A percentile compares a stretch with the other conserved stretches of the same genome.
These are phyloP conservation scores for Drepana falcataria DNA, from an alignment of 2,888 invertebrate species.

Conservation along the genomic window DNA sequence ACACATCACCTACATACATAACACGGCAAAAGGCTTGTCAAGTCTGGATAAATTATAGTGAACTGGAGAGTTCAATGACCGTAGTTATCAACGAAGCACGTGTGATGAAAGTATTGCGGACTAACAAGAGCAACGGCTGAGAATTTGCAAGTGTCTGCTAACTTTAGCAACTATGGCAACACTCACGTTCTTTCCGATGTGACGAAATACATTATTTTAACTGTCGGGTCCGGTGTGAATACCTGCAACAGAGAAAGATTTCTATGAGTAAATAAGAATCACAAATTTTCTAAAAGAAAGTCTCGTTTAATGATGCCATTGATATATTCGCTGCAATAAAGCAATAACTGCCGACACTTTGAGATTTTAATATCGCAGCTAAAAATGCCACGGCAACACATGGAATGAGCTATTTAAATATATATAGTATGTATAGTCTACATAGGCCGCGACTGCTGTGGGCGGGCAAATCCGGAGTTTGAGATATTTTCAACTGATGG, in stretches of 20 bases:
- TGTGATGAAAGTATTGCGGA: slow-evolving; percentile 1
- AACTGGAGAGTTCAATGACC: slow-evolving; percentile 31
- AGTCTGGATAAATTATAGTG: slow-evolving; percentile 22
- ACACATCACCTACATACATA: slow-evolving; percentile 3
- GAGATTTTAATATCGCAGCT: slow-evolving; percentile 17
- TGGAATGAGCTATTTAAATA: slow-evolving; percentile 30
- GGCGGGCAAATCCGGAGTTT: slow-evolving; percentile 47
- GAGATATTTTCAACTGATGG: slow-evolving; percentile 42
- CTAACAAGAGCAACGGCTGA: slow-evolving; percentile 11
- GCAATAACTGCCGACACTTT: slow-evolving; percentile 12
- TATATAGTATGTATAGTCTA: slow-evolving; percentile 19
- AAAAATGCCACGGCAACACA: slow-evolving; percentile 39
- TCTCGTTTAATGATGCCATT: slow-evolving; percentile 2
- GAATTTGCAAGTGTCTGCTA: slow-evolving; percentile 23
- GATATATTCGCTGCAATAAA: slow-evolving; percentile 15
- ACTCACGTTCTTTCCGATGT: slow-evolving; percentile 37
- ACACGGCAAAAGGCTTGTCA: neutral
- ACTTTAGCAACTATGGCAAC: slow-evolving; percentile 24
- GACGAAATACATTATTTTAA: slow-evolving; percentile 31
- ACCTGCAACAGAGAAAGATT: slow-evolving; percentile 49
- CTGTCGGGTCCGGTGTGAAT: slow-evolving; percentile 38
- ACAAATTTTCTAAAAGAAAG: slow-evolving; percentile 5
- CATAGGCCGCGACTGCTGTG: slow-evolving; percentile 33
- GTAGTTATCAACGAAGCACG: slow-evolving; percentile 19
- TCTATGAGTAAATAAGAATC: slow-evolving; percentile 6